phyloP scores from a whole-genome alignment of 2,888 invertebrate genomes.

The Ariolimax columbianus region DNA sequence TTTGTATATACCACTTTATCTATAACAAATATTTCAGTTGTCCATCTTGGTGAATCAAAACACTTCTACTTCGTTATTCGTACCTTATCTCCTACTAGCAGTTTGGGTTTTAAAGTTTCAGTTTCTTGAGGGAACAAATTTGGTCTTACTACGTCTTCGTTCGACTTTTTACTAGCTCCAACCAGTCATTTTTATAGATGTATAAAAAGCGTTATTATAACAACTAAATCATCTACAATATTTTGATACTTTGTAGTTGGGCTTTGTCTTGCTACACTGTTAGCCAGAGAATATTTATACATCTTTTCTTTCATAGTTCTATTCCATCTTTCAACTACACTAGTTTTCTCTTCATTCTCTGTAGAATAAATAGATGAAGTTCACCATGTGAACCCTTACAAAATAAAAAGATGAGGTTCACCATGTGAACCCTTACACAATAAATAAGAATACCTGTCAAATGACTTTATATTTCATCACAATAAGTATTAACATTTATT shows the following conservation, averaged over 20 bases:
- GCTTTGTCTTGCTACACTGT: no score
- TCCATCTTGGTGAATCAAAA: neutral
- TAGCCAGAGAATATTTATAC: constrained; percentile 22
- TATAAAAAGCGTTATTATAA: constrained; percentile 4
- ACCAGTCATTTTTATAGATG: constrained; percentile 24
- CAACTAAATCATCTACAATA: neutral
- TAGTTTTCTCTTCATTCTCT: neutral
- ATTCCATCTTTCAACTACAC: constrained; percentile 7
- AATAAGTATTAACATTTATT: no score
- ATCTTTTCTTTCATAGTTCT: constrained; percentile 18
- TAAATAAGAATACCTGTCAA: no score
- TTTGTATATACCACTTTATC: neutral
- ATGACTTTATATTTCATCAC: no score
- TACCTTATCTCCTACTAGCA: neutral
- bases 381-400: no score
- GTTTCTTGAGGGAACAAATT: neutral
- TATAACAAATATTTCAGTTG: neutral
- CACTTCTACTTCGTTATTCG: neutral
- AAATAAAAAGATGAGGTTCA: no score
- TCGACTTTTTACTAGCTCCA: neutral
- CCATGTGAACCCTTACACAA: no score
- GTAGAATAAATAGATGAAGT: neutral
- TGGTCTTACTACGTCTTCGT: neutral
- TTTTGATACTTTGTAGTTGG: constrained; percentile 10
- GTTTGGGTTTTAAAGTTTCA: neutral